Base-by-base conservation (phyloP, 2,113 vertebrate genomes). In the Myrmecophaga tridactyla region DNA sequence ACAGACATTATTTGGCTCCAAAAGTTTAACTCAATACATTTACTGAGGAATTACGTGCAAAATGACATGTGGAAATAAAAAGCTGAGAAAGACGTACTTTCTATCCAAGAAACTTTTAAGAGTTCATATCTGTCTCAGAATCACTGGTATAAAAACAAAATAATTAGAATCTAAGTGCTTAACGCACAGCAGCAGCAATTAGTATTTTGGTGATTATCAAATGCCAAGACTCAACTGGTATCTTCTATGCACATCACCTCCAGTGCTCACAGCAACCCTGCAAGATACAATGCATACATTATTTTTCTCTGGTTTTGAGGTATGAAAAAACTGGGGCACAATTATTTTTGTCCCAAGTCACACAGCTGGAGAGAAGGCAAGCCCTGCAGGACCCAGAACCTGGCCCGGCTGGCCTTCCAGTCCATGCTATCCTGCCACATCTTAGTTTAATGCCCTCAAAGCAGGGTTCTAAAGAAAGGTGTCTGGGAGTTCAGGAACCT, bases 281-380 rank as follows among this genome's bases (percentile, higher is more conserved):
- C 7, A 34, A 67, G 29, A 58, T 20, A 41, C 0, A 62, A 41
- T 0, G 0, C 27, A 20, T 4, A 3, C 17, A 15, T 43, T 27
- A 6, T 3, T 31, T 39, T 75, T n/a, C n/a, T n/a, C n/a, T n/a
- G n/a, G n/a, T n/a, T n/a, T n/a, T n/a, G n/a, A n/a, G n/a, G n/a
- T n/a, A n/a, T n/a, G n/a, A n/a, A n/a, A n/a, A n/a, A n/a, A n/a
- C 80, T 1, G 18, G 46, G 48, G 23, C 48, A 85, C 51, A 17
- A 12, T 21, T 25, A 62, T 12, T 84, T 12, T 18, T 39, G 23
- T 29, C 58, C 36, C 67, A 21, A 21, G 23, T 43, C 67, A 46
- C 27, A 46, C 14, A 13, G 69, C 13, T 14, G 14, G 8, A 1
- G 13, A 51, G 70, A n/a, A n/a, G n/a, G n/a, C n/a, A n/a, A n/a